Evolutionary conservation across 1,140 invertebrate genomes (phyloP).

Genomic region (Pteromalus puparum): DNA sequence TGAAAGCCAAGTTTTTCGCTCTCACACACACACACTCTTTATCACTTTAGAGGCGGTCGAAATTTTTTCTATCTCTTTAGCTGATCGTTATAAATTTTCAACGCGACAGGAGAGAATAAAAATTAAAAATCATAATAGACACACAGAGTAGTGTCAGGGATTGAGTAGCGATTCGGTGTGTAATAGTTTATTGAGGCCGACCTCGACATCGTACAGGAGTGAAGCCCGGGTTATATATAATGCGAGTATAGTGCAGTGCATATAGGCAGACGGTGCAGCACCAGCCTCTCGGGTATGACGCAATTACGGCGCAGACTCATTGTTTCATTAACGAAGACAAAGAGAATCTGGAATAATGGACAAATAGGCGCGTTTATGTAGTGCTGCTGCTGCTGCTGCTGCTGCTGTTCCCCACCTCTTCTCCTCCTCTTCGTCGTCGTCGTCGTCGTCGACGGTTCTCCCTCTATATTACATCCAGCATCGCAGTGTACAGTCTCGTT

Average conservation of each 20-base stretch:
- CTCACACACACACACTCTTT: not conserved
- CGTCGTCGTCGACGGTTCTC: not conserved
- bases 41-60: not conserved
- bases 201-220: slow-evolving; percentile 40
- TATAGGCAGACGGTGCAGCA: slow-evolving; percentile 60
- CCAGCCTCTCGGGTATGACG: slow-evolving; percentile 63
- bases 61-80: not conserved
- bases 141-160: slow-evolving; percentile 2
- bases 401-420: slow-evolving; percentile 62
- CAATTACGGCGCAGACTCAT: slow-evolving; percentile 75
- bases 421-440: slow-evolving; percentile 52
- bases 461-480: not conserved
- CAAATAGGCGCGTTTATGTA: slow-evolving; percentile 75
- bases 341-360: slow-evolving; percentile 76
- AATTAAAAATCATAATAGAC: not conserved
- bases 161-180: slow-evolving; percentile 27
- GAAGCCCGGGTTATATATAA: slow-evolving; percentile 33
- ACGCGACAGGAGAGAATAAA: too few species aligned
- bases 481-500: not conserved
- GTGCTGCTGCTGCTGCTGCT: slow-evolving; percentile 68
- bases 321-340: slow-evolving; percentile 76
- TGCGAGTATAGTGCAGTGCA: slow-evolving; percentile 51
- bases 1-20: not conserved
- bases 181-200: slow-evolving; percentile 48
- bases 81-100: not conserved